Base-by-base conservation (phyloP, 1,140 invertebrate species). In the Lepidurus packardi region DNA sequence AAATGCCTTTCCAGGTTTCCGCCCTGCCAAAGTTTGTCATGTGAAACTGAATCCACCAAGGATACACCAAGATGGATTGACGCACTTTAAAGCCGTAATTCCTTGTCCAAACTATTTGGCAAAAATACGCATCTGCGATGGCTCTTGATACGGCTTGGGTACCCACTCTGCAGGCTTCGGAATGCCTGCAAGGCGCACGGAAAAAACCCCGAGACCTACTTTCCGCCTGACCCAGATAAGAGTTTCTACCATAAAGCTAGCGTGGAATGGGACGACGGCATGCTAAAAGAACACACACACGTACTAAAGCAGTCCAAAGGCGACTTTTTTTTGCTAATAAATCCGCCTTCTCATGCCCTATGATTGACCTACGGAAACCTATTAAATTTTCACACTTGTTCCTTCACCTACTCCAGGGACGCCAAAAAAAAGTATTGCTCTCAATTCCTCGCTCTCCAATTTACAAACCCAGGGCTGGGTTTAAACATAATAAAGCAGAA, bases 181-280 rank as follows among this genome's bases (percentile, higher is more conserved):
- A 65, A 65, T 65, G 53, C 53, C 53, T 65, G 53, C 53, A 65
- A 65, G 53, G 53, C 53, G 53, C 53, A 65, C 53, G 53, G 53
- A 65, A 65, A 65, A 65, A 65, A 65, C 16, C 53, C n/a, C 53
- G 53, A 65, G 53, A 65, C 53, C 53, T 65, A 65, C 53, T 65
- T 65, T 65, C 53, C 53, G 53, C 16, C 53, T 65, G 53, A 65
- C 53, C 53, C 53, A 65, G 21, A 65, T 65, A 65, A 21, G 53
- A 65, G 53, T 65, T 65, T 65, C 53, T 65, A 65, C 53, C 53
- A 65, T 1, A 7, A 65, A 16, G 53, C 53, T n/a, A 65, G 13
- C 53, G 4, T n/a, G 16, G 53, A 21, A 34, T 34, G 16, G 13
- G 16, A 65, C 13, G 47, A 21, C n/a, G 53, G 53, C 53, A 65